Evolutionary conservation across 2,888 invertebrate genomes (phyloP).

Genomic region (Sminthurinus aureus): DNA sequence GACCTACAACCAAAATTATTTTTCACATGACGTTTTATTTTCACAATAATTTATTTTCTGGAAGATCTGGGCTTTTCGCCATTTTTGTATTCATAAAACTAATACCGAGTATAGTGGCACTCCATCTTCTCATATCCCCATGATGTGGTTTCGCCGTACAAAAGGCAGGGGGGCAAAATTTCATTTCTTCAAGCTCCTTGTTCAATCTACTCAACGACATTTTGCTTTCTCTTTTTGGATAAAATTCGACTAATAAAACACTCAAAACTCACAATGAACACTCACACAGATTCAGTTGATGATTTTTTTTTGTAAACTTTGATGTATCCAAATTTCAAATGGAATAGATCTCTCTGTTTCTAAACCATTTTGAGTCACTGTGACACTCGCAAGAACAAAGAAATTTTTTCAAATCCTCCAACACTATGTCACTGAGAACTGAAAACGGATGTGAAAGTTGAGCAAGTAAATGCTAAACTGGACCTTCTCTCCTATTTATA

Average conservation of each 20-base stretch:
- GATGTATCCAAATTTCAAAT: not conserved
- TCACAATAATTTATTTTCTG: too few species aligned
- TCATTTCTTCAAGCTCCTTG: slow-evolving; percentile 41
- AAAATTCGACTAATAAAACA: not conserved
- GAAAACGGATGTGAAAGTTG: not conserved
- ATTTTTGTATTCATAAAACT: too few species aligned
- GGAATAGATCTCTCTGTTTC: not conserved
- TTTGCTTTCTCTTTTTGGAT: not conserved
- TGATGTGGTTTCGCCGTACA: slow-evolving; percentile 41
- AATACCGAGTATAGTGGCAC: slow-evolving; percentile 15
- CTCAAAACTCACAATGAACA: not conserved
- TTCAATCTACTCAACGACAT: slow-evolving; percentile 40
- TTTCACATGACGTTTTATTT: not conserved
- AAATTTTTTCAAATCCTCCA: not conserved
- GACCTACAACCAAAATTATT: slow-evolving; percentile 5
- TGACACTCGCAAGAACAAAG: not conserved
- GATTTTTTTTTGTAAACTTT: not conserved
- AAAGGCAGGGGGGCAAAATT: slow-evolving; percentile 39
- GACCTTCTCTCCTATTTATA: not conserved
- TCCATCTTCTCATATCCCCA: slow-evolving; percentile 38
- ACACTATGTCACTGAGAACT: not conserved
- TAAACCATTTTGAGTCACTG: not conserved
- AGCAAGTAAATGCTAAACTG: not conserved
- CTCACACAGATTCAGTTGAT: not conserved
- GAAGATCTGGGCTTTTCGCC: too few species aligned